These are phyloP conservation scores for Psittacara wagleri DNA, from an alignment of 2,113 vertebrate species.

Conservation along the genomic window DNA sequence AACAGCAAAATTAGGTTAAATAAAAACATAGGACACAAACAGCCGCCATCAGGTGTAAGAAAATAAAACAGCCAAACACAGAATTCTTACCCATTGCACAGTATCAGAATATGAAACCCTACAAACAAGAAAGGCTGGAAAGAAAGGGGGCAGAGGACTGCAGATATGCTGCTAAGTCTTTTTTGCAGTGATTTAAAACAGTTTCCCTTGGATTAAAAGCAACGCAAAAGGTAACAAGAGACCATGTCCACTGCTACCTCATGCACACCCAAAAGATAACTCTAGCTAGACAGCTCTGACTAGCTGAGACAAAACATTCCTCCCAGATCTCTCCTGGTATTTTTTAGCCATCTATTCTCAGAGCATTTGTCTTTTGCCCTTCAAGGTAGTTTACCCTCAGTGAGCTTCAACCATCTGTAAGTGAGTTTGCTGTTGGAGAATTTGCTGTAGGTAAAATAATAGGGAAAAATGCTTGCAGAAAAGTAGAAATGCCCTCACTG, in stretches of 20 bases:
- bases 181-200: background rate
- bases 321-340: background rate
- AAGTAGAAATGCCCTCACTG: background rate
- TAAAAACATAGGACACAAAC: background rate
- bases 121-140: background rate
- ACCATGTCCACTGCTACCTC: background rate
- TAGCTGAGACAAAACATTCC: background rate
- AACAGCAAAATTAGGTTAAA: background rate
- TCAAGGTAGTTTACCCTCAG: background rate
- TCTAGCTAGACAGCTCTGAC: background rate
- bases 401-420: background rate
- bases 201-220: background rate
- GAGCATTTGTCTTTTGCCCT: background rate
- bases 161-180: background rate
- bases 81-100: background rate
- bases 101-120: background rate
- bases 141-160: background rate
- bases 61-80: background rate
- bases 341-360: background rate
- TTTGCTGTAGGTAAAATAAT: slow-evolving; percentile 31
- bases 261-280: background rate
- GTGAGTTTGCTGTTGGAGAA: background rate
- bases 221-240: background rate
- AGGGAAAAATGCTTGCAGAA: background rate
- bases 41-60: background rate